phyloP scores from a whole-genome alignment of 2,113 vertebrate genomes.

The Grantiella picta region DNA sequence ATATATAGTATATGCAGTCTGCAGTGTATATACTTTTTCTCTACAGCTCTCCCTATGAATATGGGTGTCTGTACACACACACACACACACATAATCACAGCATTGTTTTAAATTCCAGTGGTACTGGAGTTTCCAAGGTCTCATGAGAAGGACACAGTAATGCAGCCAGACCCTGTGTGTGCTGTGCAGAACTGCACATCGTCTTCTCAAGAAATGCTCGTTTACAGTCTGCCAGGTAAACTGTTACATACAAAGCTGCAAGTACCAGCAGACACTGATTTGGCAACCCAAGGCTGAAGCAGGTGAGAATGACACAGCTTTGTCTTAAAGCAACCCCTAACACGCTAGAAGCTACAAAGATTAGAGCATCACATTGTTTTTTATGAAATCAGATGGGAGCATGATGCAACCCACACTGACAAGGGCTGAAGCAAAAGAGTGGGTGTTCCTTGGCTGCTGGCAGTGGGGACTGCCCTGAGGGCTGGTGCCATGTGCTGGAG shows the following conservation, averaged over 20 bases:
- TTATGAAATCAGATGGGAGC: not conserved
- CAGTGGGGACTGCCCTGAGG: not conserved
- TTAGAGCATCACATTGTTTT: not conserved
- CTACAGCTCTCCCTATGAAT: not conserved
- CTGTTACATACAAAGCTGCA: not conserved
- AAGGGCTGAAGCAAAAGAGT: not conserved
- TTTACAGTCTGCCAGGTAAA: not conserved
- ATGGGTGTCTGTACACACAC: not conserved
- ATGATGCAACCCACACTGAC: not conserved
- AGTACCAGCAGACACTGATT: not conserved
- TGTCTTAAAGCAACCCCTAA: not conserved
- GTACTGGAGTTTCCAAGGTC: not conserved
- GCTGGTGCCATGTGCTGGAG: rapidly evolving
- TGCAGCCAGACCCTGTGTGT: not conserved
- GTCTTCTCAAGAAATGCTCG: not conserved
- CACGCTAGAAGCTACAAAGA: not conserved
- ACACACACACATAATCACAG: not conserved
- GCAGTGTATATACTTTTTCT: not conserved
- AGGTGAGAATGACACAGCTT: not conserved
- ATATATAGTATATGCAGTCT: not conserved
- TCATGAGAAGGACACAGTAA: not conserved
- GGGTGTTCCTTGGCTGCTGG: not conserved
- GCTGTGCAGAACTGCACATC: not conserved
- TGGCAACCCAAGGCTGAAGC: not conserved
- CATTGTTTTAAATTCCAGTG: not conserved